Evolutionary conservation across 2,888 invertebrate genomes (phyloP).

Genomic region (Trissolcus japonicus): DNA sequence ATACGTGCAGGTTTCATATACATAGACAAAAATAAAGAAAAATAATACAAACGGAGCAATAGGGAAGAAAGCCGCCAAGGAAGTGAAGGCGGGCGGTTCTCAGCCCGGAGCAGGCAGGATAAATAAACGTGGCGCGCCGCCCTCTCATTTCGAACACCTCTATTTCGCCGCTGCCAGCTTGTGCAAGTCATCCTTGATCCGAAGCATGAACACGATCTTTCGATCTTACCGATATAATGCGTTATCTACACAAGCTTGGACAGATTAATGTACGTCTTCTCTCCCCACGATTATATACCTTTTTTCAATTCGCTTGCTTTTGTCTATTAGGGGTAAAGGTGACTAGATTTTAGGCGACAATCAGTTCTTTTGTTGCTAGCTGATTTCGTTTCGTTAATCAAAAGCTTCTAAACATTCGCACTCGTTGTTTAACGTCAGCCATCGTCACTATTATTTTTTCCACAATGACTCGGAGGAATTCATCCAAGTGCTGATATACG

Average conservation of each 20-base stretch:
- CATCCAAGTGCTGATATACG: constrained; percentile 1
- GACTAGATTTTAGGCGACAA: constrained; percentile 43
- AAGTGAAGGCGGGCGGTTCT: constrained; percentile 58
- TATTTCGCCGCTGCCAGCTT: constrained; percentile 68
- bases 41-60: constrained; percentile 37
- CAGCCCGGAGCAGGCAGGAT: constrained; percentile 68
- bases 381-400: constrained; percentile 39
- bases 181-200: constrained; percentile 65
- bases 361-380: constrained; percentile 37
- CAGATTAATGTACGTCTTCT: constrained; percentile 48
- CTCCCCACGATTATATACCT: constrained; percentile 21
- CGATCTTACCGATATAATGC: constrained; percentile 42
- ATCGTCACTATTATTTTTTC: constrained; percentile 7
- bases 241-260: constrained; percentile 25
- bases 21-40: constrained; percentile 14
- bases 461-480: not conserved
- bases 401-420: constrained; percentile 42
- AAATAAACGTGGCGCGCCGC: constrained; percentile 74
- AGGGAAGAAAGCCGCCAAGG: constrained; percentile 46
- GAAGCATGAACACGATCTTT: constrained; percentile 38
- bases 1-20: constrained; percentile 6
- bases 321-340: constrained; percentile 50
- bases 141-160: constrained; percentile 74
- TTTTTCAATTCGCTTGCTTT: constrained; percentile 46
- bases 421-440: constrained; percentile 26